Percentiles rank a stretch among this genome's conserved stretches.
phyloP scores from a whole-genome alignment of 1,140 invertebrate species.

The Archivesica marissinica region DNA sequence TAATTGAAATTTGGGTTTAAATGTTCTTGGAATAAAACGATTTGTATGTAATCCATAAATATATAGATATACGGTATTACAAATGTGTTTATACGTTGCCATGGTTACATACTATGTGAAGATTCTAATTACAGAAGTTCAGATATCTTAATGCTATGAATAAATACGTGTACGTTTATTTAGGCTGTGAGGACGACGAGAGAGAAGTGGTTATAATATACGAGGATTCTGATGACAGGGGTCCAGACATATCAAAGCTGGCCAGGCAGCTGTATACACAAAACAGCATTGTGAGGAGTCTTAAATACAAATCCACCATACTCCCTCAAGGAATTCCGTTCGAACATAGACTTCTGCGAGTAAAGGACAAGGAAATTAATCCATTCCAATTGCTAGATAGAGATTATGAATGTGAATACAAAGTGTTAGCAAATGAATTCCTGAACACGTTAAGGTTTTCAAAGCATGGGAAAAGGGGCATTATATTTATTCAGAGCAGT shows the following conservation, averaged over 20 bases:
- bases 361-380: not conserved
- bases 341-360: not conserved
- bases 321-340: not conserved
- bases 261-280: not conserved
- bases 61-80: too few species aligned
- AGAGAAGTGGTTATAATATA: not conserved
- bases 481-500: not conserved
- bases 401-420: not conserved
- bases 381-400: not conserved
- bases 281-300: not conserved
- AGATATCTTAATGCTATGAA: constrained; percentile 84
- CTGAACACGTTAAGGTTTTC: not conserved
- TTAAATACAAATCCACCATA: not conserved
- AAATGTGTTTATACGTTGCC: too few species aligned
- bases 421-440: not conserved
- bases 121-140: too few species aligned
- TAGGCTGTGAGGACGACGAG: not conserved
- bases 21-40: too few species aligned
- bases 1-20: too few species aligned
- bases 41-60: too few species aligned
- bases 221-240: not conserved
- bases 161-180: constrained; percentile 70
- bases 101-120: too few species aligned
- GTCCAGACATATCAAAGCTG: not conserved
- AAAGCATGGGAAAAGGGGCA: not conserved